A percentile compares a stretch with the other conserved stretches of the same genome.
phyloP scores from a whole-genome alignment of 2,888 invertebrate genomes.

The Diplolepis rosae region DNA sequence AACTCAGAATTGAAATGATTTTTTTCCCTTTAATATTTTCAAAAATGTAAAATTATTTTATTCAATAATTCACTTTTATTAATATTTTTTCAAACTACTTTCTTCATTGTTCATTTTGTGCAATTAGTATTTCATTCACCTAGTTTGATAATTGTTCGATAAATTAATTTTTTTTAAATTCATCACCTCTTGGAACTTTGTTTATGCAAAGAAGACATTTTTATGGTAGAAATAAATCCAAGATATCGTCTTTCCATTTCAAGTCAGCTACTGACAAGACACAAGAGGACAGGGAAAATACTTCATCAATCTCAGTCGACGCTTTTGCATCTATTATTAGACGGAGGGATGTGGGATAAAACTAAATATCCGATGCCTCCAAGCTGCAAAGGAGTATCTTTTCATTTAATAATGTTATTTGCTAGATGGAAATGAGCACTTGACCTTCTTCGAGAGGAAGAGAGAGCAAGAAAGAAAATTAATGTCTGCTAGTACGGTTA shows the following conservation, averaged over 20 bases:
- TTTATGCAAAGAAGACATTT: neutral
- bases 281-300: slow-evolving; percentile 47
- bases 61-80: no score
- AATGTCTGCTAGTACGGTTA: neutral
- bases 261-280: neutral
- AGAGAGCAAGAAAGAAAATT: neutral
- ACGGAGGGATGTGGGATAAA: slow-evolving; percentile 5
- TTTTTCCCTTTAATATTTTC: neutral
- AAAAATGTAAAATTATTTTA: no score
- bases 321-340: slow-evolving; percentile 40
- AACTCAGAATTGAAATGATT: no score
- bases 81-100: no score
- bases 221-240: neutral
- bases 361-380: slow-evolving; percentile 38
- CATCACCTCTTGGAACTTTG: neutral
- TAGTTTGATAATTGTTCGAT: no score
- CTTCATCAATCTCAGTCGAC: slow-evolving; percentile 46
- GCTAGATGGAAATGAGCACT: slow-evolving; percentile 11
- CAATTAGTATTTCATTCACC: no score
- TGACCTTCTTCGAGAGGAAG: neutral
- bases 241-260: neutral
- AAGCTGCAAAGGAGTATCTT: slow-evolving; percentile 31
- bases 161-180: no score
- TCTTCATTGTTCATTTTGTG: no score
- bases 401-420: slow-evolving; percentile 16